Base-by-base conservation (phyloP, 2,888 invertebrate species). In the Clostera curtula region DNA sequence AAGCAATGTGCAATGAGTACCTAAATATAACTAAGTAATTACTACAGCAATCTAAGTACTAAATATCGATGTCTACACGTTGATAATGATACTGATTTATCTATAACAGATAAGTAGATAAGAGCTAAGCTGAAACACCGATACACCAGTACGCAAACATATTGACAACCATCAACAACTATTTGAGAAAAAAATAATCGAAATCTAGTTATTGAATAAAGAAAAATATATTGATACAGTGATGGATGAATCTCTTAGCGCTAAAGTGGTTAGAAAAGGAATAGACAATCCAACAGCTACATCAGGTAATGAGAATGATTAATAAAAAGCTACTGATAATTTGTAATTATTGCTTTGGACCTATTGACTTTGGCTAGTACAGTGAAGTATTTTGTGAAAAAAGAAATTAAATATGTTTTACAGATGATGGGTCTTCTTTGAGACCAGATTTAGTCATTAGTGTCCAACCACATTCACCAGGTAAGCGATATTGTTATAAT, bases 381-480 rank as follows among this genome's bases (percentile, higher is more conserved):
- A 19, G 8, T 18, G 9, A 5, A 3, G 4, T n/a, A 19, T 10
- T 5, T 10, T 19, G 9, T 6, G 5, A 4, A 18, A 18, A 9
- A 19, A 3, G 3, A 2, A 11, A 19, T 11, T 5, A 9, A 26
- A 20, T 13, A 26, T 2, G 29, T 33, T 26, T 65, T 63, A 7
- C 66, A 80, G 80, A 77, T 30, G 64, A 77, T 34, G 76, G 61
- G 27, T 38, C 54, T 4, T 52, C 36, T 13, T 20, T 56, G 12
- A 56, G 62, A 37, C 62, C 70, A 14, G 69, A 80, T 48, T 51
- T 79, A 47, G 72, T 83, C 7, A 83, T 84, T 36, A 75, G 65
- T 33, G 57, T 79, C 8, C 80, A 82, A 43, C 82, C 82, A 8
- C 57, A 57, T 23, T 29, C 55, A 20, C 41, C 45, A 28, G 66